Evolutionary conservation across 2,888 invertebrate genomes (phyloP).

Genomic region (Hirtodrosophila alboralis): DNA sequence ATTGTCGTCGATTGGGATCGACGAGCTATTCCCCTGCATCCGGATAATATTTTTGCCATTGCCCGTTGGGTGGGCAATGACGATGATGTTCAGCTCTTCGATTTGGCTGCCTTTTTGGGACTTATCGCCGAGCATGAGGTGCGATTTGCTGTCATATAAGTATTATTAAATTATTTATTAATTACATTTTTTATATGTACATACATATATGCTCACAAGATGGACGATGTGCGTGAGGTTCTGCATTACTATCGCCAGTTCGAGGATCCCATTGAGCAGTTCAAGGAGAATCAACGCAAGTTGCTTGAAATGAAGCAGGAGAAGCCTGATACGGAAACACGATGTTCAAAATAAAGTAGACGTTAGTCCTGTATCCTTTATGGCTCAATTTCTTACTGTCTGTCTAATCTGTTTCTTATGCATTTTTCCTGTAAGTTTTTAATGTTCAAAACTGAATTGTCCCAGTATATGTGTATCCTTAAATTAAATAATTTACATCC

Average conservation of each 20-base stretch:
- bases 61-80: slow-evolving; percentile 97
- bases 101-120: slow-evolving; percentile 95
- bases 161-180: neutral
- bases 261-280: slow-evolving; percentile 96
- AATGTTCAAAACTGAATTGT: too few species aligned
- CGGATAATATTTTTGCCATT: slow-evolving; percentile 93
- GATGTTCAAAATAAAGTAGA: neutral
- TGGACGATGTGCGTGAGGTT: slow-evolving; percentile 97
- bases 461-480: too few species aligned
- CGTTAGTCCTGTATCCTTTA: too few species aligned
- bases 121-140: slow-evolving; percentile 90
- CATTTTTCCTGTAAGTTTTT: too few species aligned
- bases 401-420: too few species aligned
- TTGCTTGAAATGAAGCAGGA: slow-evolving; percentile 89
- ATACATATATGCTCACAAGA: slow-evolving; percentile 84
- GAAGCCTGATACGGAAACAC: slow-evolving; percentile 49
- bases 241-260: slow-evolving; percentile 96
- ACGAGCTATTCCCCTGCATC: slow-evolving; percentile 93
- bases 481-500: too few species aligned
- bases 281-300: slow-evolving; percentile 94
- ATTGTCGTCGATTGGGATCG: slow-evolving; percentile 98
- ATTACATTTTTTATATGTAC: neutral
- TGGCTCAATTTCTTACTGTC: too few species aligned
- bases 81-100: slow-evolving; percentile 94
- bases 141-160: neutral